Base-by-base conservation (phyloP, 2,797 vertebrate species). In the Oreortyx pictus region DNA sequence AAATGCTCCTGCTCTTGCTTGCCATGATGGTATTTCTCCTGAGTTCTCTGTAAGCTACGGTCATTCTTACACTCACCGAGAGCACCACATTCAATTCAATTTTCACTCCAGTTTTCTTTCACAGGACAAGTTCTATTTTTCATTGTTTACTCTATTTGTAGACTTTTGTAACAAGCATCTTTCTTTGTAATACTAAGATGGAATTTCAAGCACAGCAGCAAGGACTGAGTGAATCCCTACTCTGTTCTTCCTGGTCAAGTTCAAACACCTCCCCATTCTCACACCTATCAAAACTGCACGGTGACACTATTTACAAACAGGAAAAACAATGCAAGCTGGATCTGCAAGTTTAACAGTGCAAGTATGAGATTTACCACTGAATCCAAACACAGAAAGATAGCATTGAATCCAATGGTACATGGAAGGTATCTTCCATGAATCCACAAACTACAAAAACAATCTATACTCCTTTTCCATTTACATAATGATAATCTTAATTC, bases 371-470 rank as follows among this genome's bases (percentile, higher is more conserved):
- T 44, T 31, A 44, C 22, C 43, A 76, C 0, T 44, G 64, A 60
- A 46, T 41, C 6, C 35, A 88, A 67, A 41, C n/a, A 41, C 17
- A 7, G 9, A n/a, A 22, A 57, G 31, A 20, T 57, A 57, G 56
- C 46, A 66, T 0, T 47, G 67, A 60, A 50, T 44, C 6, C n/a
- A 88, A 67, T 37, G 9, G 31, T 64, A 52, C n/a, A 39, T 17
- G 7, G 8, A 57, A 1, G 18, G 8, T n/a, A 65, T 20, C 39
- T 65, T 64, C 33, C 37, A 39, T 0, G 4, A 35, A 47, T 14
- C 25, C 50, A 62, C 11, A 78, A 65, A 56, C 24, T 11, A 59
- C 0, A 4, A 20, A 35, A 89, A 52, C 6, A 25, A 65, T 8
- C 7, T 57, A 31, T 46, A 59, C 61, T 85, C 16, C 11, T 18